Percentiles rank a stretch among this genome's conserved stretches.
These are phyloP conservation scores for Platyura marginata DNA, from an alignment of 1,140 invertebrate species.

Conservation along the genomic window DNA sequence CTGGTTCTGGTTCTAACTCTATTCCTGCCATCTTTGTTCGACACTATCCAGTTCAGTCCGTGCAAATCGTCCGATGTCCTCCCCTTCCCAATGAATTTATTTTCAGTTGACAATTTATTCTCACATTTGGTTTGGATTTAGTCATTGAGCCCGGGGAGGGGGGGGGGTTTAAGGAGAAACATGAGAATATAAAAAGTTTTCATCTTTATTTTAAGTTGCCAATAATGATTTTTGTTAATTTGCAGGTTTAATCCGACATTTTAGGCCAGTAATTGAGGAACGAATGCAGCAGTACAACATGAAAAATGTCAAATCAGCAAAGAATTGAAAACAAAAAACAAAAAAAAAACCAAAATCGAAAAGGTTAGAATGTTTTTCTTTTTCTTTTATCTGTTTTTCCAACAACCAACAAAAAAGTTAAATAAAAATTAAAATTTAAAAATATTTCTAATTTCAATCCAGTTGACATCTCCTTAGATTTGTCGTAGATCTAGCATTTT, in stretches of 20 bases:
- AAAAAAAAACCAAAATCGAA: no score
- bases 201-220: slow-evolving; percentile 9
- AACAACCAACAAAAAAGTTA: no score
- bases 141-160: not conserved
- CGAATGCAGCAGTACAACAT: slow-evolving; percentile 32
- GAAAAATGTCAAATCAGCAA: not conserved
- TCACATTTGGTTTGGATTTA: not conserved
- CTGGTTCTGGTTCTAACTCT: no score
- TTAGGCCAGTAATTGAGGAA: slow-evolving; percentile 80
- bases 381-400: no score
- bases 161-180: not conserved
- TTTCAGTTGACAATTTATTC: not conserved
- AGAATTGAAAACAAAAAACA: not conserved
- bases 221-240: no score
- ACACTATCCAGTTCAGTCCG: no score
- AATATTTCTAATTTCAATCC: no score
- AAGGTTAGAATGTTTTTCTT: no score
- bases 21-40: no score
- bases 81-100: not conserved
- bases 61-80: not conserved
- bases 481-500: no score
- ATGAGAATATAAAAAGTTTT: slow-evolving; percentile 2
- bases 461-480: no score
- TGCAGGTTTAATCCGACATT: slow-evolving; percentile 84
- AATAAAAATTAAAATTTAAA: no score